Percentiles rank a stretch among this genome's conserved stretches.
These are phyloP conservation scores for Sander lucioperca DNA, from an alignment of 2,113 vertebrate genomes.

Conservation along the genomic window DNA sequence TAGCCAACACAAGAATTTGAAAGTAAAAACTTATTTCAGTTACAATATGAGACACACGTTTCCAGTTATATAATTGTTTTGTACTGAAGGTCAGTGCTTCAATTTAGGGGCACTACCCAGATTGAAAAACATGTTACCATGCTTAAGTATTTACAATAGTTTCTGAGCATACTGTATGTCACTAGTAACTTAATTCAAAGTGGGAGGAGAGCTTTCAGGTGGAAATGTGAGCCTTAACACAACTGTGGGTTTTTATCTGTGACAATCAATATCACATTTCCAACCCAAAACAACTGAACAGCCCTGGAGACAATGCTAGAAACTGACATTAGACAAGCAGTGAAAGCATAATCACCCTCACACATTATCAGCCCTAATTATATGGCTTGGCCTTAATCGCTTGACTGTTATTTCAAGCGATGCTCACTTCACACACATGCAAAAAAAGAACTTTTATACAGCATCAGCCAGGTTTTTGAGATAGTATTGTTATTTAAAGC, in stretches of 20 bases:
- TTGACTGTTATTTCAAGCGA: neutral
- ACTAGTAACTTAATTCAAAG: slow-evolving; percentile 7
- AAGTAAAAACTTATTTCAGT: slow-evolving; percentile 8
- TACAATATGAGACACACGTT: neutral
- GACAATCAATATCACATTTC: slow-evolving; percentile 4
- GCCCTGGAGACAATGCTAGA: neutral
- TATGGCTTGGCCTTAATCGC: slow-evolving; percentile 10
- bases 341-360: slow-evolving; percentile 12
- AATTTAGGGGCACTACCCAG: slow-evolving; percentile 35
- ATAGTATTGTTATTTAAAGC: neutral
- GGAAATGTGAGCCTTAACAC: neutral
- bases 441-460: neutral
- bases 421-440: neutral
- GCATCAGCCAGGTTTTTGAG: neutral
- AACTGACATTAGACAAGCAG: neutral
- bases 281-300: slow-evolving; percentile 3
- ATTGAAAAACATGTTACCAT: slow-evolving; percentile 58
- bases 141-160: slow-evolving; percentile 32
- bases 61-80: neutral
- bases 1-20: slow-evolving; percentile 10
- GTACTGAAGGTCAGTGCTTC: slow-evolving; percentile 19
- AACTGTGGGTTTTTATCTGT: slow-evolving; percentile 4
- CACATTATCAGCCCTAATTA: slow-evolving; percentile 16
- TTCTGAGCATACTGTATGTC: neutral
- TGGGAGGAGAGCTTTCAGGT: slow-evolving; percentile 16